phyloP scores from a whole-genome alignment of 2,113 vertebrate species.

The Piprites chloris region DNA sequence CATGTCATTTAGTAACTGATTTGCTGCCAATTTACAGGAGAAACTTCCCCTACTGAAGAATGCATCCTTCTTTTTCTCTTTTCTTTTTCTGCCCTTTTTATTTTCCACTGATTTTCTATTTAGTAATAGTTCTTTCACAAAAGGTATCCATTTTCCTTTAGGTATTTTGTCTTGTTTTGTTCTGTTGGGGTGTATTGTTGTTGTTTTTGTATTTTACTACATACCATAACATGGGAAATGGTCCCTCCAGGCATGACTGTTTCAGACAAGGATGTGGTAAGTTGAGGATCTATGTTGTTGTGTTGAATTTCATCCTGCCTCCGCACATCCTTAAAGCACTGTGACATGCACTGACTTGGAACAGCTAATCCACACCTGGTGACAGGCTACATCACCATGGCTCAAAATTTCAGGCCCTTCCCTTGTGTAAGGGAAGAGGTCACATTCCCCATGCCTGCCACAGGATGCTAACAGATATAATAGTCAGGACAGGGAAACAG shows the following conservation, averaged over 20 bases:
- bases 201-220: constrained; percentile 20
- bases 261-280: constrained; percentile 14
- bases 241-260: constrained; percentile 41
- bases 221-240: not conserved
- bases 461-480: constrained; percentile 26
- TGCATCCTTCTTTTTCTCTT: not conserved
- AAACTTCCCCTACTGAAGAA: constrained; percentile 10
- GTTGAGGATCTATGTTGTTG: not conserved
- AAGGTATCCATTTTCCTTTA: not conserved
- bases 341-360: constrained; percentile 33
- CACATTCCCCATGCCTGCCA: constrained; percentile 2
- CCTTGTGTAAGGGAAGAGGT: not conserved
- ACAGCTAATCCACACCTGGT: constrained; percentile 40
- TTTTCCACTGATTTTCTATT: not conserved
- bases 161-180: not conserved
- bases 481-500: constrained; percentile 49
- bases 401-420: constrained; percentile 39
- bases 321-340: not conserved
- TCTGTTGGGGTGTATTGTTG: not conserved
- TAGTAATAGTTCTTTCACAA: not conserved
- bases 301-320: constrained; percentile 42
- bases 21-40: constrained; percentile 2
- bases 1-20: constrained; percentile 45
- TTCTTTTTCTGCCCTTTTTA: no score
- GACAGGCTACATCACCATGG: not conserved